Base-by-base conservation (phyloP, 2,113 vertebrate genomes). In the Micromys minutus region DNA sequence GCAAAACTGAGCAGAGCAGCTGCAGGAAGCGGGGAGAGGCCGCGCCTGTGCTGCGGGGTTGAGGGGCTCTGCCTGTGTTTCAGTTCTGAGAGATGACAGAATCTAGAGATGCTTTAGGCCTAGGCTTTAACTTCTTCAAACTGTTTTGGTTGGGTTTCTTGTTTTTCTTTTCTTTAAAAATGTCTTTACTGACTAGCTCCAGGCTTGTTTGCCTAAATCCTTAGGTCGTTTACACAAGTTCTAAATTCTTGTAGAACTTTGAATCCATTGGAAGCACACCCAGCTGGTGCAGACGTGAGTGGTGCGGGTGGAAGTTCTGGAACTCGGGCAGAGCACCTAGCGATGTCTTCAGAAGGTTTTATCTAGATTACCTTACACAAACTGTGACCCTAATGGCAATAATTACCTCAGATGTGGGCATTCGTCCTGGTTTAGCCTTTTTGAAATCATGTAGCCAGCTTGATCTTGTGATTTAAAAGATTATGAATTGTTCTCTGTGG, bases 351-450 rank as follows among this genome's bases (percentile, higher is more conserved):
- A 94, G 98, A 98, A 98, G 98, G 97, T 98, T 98, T 98, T 98
- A 98, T 97, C 98, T 98, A 97, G 90, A 93, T 98, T 98, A 92
- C 88, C 97, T 98, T 98, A 98, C 90, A 0, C 97, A 98, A 98
- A 98, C 98, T 99, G 98, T 99, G 98, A 98, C 98, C 98, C 98
- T 98, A 97, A 97, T 98, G 98, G 98, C 98, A 98, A 98, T 99
- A 98, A 98, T 98, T 98, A 99, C 98, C 98, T 99, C 98, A 99
- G 98, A 98, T 90, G 98, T 98, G 98, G 98, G 98, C 98, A 98
- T 98, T 98, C 97, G 97, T 98, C 98, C 98, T 98, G 98, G 97
- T 97, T 98, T 98, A 98, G 98, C 98, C 98, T 98, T 98, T 98
- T 85, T 97, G 96, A 98, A 98, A 98, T 98, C 97, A 98, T 98